phyloP scores from a whole-genome alignment of 2,113 vertebrate genomes.

The Poicephalus gulielmi region DNA sequence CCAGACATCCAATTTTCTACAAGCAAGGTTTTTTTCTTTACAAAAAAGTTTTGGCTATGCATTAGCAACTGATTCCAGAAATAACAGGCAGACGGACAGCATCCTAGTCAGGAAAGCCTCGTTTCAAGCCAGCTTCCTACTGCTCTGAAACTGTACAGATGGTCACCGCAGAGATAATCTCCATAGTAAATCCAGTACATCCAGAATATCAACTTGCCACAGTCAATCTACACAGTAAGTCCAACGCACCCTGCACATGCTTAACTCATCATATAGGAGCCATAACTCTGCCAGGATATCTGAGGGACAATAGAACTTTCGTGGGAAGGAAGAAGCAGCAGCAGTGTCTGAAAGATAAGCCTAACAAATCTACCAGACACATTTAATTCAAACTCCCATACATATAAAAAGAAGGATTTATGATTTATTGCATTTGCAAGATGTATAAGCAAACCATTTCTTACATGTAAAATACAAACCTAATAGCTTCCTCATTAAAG shows the following conservation, averaged over 20 bases:
- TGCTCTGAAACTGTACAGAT: neutral
- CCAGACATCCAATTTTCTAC: neutral
- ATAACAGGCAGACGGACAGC: neutral
- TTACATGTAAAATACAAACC: neutral
- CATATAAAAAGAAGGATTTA: neutral
- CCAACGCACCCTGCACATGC: neutral
- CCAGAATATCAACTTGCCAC: neutral
- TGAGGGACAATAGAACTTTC: neutral
- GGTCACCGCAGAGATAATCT: neutral
- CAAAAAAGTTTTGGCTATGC: neutral
- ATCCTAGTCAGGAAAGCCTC: neutral
- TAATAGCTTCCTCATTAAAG: neutral
- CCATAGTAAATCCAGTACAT: neutral
- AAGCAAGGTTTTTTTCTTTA: neutral
- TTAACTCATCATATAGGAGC: accelerated
- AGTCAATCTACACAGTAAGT: neutral
- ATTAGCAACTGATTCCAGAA: neutral
- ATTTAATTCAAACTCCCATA: neutral
- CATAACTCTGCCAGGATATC: neutral
- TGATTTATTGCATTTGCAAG: neutral
- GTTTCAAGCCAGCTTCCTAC: neutral
- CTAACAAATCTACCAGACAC: neutral
- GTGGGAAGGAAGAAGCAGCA: neutral
- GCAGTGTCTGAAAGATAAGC: neutral
- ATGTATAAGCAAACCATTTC: neutral